Base-by-base conservation (phyloP, 1,140 invertebrate genomes). In the Drosophila burlai region DNA sequence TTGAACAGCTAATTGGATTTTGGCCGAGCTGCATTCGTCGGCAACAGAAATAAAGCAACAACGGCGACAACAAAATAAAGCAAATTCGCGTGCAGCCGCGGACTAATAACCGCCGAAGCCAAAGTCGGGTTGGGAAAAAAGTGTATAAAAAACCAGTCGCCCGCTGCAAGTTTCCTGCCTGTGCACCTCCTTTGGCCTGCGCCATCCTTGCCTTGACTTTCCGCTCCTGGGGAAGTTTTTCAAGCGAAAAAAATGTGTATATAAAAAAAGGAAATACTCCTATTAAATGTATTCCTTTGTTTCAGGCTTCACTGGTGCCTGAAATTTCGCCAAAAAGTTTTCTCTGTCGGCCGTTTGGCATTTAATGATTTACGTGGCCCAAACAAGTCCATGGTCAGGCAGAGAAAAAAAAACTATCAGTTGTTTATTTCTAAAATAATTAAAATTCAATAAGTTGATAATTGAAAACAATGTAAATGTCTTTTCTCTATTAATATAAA, bases 1-100 rank as follows among this genome's bases (percentile, higher is more conserved):
- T 89, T 90, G 81, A 90, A 75, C 81, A 90, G 85, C 85, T 89
- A 89, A 89, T 89, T 89, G 85, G 84, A 89, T 89, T 89, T 89
- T 65, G 78, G 68, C 68, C 80, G 52, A 36, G 82, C 77, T 66
- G 76, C 68, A 80, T 71, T 54, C 61, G 58, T 61, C 80, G 64
- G 55, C 83, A 73, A 64, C 52, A 62, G 24, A 45, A 62, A 29
- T 36, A 50, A 24, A 36, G n/a, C 79, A 63, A 40, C 63, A 76
- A 42, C 59, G 26, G 49, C 65, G 57, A 68, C 50, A 49, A 40
- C 34, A 24, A 57, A 81, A 87, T 76, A 68, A 85, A 80, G 63
- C 78, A 81, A 89, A 85, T 76, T 89, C 86, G 85, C 81, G 69
- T 90, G 84, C 85, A 90, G 80, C 84, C 81, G 81, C 76, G 64